Evolutionary conservation across 2,888 invertebrate species (phyloP).

Genomic region (Stenoptilia bipunctidactyla): DNA sequence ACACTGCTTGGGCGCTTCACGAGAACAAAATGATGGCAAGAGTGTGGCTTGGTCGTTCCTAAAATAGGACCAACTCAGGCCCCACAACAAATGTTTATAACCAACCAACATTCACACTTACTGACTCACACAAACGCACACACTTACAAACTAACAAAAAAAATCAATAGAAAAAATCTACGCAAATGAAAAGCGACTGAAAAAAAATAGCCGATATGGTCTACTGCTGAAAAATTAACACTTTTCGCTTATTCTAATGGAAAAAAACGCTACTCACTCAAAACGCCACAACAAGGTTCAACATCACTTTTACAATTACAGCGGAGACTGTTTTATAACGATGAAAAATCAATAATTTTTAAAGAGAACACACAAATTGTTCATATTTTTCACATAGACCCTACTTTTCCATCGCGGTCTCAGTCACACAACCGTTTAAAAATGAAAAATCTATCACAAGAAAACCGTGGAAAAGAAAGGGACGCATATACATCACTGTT

Average conservation of each 20-base stretch:
- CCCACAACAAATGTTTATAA: conserved; percentile 60
- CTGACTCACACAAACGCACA: conserved; percentile 26
- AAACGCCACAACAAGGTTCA: conserved; percentile 27
- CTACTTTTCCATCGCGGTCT: conserved; percentile 28
- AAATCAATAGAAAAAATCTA: conserved; percentile 30
- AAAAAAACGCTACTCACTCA: conserved; percentile 44
- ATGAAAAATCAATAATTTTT: conserved; percentile 69
- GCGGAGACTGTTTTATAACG: conserved; percentile 43
- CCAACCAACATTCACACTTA: conserved; percentile 19
- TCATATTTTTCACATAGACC: conserved; percentile 62
- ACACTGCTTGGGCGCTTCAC: conserved; percentile 11
- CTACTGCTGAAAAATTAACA: conserved; percentile 54
- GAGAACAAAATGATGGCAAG: conserved; percentile 36
- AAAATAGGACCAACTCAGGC: conserved; percentile 58
- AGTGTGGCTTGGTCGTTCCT: conserved; percentile 51
- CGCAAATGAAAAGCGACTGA: conserved; percentile 15
- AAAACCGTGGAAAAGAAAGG: conserved; percentile 52
- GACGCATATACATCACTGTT: conserved; percentile 50
- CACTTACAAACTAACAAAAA: conserved; percentile 25
- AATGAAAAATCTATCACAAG: conserved; percentile 63
- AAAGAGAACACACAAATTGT: conserved; percentile 50
- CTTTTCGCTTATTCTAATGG: conserved; percentile 46
- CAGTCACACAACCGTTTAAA: conserved; percentile 44
- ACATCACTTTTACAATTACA: conserved; percentile 55
- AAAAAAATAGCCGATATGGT: conserved; percentile 33